These are phyloP conservation scores for Pristionchus japonicus DNA, from an alignment of 2,888 invertebrate genomes.

Conservation along the genomic window DNA sequence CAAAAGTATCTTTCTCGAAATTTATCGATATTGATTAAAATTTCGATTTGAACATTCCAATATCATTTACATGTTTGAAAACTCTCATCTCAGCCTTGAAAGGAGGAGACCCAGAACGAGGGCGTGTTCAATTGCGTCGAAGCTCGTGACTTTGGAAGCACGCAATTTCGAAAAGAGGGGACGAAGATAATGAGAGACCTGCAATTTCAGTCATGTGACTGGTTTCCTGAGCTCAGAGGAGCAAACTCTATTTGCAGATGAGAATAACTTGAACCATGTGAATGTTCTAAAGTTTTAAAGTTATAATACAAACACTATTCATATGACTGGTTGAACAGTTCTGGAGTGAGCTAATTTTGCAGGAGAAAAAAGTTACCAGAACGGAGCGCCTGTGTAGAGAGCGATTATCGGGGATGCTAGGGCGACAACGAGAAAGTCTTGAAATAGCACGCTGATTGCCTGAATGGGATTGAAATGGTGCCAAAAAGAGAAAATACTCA, in stretches of 20 bases:
- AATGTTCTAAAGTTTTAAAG: too few relatives aligned
- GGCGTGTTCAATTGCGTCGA: not conserved
- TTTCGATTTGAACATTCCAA: too few relatives aligned
- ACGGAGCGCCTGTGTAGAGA: not conserved
- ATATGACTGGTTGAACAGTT: too few relatives aligned
- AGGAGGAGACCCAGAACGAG: not conserved
- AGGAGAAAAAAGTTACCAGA: not conserved
- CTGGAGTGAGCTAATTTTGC: too few relatives aligned
- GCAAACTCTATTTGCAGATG: too few relatives aligned
- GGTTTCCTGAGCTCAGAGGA: too few relatives aligned
- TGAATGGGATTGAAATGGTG: not conserved
- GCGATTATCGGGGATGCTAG: not conserved
- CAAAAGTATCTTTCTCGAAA: too few relatives aligned
- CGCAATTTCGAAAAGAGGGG: not conserved
- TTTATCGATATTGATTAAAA: too few relatives aligned
- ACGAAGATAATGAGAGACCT: not conserved
- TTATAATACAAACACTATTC: too few relatives aligned
- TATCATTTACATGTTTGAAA: too few relatives aligned
- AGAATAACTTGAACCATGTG: too few relatives aligned
- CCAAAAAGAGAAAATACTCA: not conserved
- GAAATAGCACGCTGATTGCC: not conserved
- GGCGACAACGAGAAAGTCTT: not conserved
- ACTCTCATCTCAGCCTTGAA: too few relatives aligned
- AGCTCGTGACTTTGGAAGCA: not conserved
- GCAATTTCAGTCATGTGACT: not conserved